These are phyloP conservation scores for Listrodromus nycthemerus DNA, from an alignment of 2,888 invertebrate species.

Conservation along the genomic window DNA sequence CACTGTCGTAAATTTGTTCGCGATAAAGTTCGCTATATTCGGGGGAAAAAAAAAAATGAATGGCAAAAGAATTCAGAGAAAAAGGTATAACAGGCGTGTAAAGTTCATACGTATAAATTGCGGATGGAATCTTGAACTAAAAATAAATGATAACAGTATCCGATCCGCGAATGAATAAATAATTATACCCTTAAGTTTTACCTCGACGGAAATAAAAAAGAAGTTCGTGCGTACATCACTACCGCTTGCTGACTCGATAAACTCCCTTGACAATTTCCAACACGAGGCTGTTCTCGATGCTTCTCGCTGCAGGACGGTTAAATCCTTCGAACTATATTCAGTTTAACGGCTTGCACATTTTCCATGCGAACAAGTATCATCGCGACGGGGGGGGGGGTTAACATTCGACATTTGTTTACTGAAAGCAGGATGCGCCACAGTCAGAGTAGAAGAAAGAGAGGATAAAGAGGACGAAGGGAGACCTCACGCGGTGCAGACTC, in stretches of 20 bases:
- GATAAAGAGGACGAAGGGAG: slow-evolving; percentile 24
- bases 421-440: neutral
- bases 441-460: neutral
- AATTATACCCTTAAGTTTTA: neutral
- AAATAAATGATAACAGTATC: slow-evolving; percentile 5
- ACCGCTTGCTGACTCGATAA: neutral
- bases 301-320: slow-evolving; percentile 13
- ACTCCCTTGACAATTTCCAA: slow-evolving; percentile 3
- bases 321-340: slow-evolving; percentile 58
- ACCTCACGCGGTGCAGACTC: slow-evolving; percentile 47
- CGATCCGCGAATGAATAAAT: neutral
- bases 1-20: slow-evolving; percentile 17
- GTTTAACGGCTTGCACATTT: slow-evolving; percentile 60
- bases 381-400: neutral
- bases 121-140: neutral
- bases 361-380: slow-evolving; percentile 13
- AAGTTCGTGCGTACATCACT: neutral
- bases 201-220: neutral
- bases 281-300: neutral
- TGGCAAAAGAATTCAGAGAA: neutral
- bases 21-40: slow-evolving; percentile 3
- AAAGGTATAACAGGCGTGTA: neutral
- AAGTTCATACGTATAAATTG: neutral
- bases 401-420: slow-evolving; percentile 42
- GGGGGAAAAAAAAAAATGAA: neutral